phyloP scores from a whole-genome alignment of 2,888 invertebrate genomes.

The Digitonthophagus gazella region DNA sequence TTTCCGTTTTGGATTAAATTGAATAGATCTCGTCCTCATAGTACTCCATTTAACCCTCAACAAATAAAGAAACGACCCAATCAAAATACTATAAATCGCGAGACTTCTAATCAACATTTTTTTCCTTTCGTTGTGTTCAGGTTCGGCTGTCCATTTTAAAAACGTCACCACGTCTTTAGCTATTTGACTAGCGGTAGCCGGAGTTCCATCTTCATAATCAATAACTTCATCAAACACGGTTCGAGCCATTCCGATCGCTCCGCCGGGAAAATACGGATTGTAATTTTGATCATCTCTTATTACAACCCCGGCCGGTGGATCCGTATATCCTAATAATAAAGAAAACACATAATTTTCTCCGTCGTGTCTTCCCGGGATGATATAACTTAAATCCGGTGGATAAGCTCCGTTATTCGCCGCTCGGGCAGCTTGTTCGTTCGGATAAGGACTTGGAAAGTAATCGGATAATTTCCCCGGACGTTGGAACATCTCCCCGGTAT shows the following conservation, averaged over 20 bases:
- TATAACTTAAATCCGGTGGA: conserved; percentile 2
- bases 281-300: conserved; percentile 2
- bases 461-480: conserved; percentile 7
- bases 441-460: not conserved
- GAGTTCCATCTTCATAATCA: not conserved
- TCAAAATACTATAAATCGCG: not conserved
- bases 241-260: not conserved
- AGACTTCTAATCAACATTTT: not conserved
- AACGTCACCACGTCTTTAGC: conserved; percentile 6
- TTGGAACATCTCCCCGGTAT: conserved; percentile 1
- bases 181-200: conserved; percentile 1
- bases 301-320: not conserved
- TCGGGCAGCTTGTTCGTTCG: not conserved
- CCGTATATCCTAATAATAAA: not conserved
- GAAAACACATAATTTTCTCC: conserved; percentile 9
- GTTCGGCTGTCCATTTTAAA: conserved; percentile 1
- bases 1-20: not conserved
- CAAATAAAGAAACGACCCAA: not conserved
- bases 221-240: not conserved
- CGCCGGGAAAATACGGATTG: conserved; percentile 11
- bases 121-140: not conserved
- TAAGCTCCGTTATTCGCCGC: not conserved
- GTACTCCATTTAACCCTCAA: not conserved
- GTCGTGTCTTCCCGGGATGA: not conserved
- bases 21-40: not conserved